phyloP scores from a whole-genome alignment of 2,888 invertebrate species.

The Tryphoninae sp. region DNA sequence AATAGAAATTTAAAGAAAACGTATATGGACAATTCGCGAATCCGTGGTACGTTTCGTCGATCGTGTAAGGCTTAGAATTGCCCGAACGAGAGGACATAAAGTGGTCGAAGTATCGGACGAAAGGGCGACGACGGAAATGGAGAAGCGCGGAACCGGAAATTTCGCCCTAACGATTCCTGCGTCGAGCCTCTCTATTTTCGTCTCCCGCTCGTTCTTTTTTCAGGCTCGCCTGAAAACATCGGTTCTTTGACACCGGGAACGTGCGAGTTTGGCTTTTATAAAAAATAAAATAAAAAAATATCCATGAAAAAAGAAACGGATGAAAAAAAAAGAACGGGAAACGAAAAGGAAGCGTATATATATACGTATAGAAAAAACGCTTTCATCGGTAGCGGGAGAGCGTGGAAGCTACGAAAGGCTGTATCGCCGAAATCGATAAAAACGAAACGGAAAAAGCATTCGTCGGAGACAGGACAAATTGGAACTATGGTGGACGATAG shows the following conservation, averaged over 20 bases:
- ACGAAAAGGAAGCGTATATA: slow-evolving; percentile 32
- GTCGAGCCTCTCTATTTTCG: slow-evolving; percentile 34
- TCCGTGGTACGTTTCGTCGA: slow-evolving; percentile 10
- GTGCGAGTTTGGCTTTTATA: slow-evolving; percentile 37
- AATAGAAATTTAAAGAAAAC: slow-evolving; percentile 16
- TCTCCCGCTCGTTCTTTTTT: slow-evolving; percentile 39
- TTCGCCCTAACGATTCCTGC: slow-evolving; percentile 62
- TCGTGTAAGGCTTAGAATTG: slow-evolving; percentile 45
- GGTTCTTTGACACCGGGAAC: slow-evolving; percentile 51
- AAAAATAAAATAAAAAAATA: slow-evolving; percentile 39
- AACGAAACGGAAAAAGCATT: slow-evolving; percentile 35
- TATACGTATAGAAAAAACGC: slow-evolving; percentile 17
- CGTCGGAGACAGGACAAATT: slow-evolving; percentile 41
- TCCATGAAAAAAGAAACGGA: slow-evolving; percentile 30
- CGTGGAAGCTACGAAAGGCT: slow-evolving; percentile 10
- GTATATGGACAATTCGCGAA: slow-evolving; percentile 20
- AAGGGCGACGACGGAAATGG: slow-evolving; percentile 59
- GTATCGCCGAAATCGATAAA: slow-evolving; percentile 40
- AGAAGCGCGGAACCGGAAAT: slow-evolving; percentile 64
- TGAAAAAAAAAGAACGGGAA: slow-evolving; percentile 21
- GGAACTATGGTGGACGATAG: slow-evolving; percentile 34
- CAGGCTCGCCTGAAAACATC: slow-evolving; percentile 57
- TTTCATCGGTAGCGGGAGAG: slow-evolving; percentile 8
- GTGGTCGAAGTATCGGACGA: slow-evolving; percentile 50
- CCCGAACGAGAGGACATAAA: slow-evolving; percentile 53